Base-by-base conservation (phyloP, 2,888 invertebrate genomes). In the Euzetes globulus region DNA sequence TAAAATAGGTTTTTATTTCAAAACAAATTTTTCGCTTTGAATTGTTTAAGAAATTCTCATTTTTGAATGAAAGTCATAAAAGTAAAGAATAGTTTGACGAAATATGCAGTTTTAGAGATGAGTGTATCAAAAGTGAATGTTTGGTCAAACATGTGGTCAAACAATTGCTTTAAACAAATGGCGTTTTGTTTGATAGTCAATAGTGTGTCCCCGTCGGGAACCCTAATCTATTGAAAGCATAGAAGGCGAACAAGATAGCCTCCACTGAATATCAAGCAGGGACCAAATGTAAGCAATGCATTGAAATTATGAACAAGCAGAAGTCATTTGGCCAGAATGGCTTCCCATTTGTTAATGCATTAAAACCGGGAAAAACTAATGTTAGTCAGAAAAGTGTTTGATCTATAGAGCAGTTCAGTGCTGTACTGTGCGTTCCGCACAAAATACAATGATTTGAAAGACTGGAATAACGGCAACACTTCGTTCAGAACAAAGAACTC, bases 301-400 rank as follows among this genome's bases (percentile, higher is more conserved):
- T 63, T 1, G 3, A 33, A 29, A 33, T 29, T 33, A 17, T 17
- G 37, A 63, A 37, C 19, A 13, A 29, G 33, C 37, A 33, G 37
- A 63, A 63, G 63, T 19, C 63, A 63, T 63, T 63, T 63, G 11
- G 58, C 58, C 3, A 58, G 63, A 63, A 27, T 29, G 6, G 41
- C n/a, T 37, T 68, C 68, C 15, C 68, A 68, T 68, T 37, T 37
- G 19, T 68, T 11, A 33, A 68, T 68, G 68, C 41, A 68, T 68
- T 37, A 68, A 41, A 68, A 68, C 19, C 27, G 22, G 27, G 45
- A 37, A 41, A 37, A 68, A 68, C 37, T 37, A 41, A 68, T 68
- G 68, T 63, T 1, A 9, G 17, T 41, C 41, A 22, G 7, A 29
- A 63, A 63, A 33, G 63, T 63, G 63, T 63, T 63, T 33, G 37